Evolutionary conservation across 2,888 invertebrate genomes (phyloP).

Genomic region (Rhingia campestris): DNA sequence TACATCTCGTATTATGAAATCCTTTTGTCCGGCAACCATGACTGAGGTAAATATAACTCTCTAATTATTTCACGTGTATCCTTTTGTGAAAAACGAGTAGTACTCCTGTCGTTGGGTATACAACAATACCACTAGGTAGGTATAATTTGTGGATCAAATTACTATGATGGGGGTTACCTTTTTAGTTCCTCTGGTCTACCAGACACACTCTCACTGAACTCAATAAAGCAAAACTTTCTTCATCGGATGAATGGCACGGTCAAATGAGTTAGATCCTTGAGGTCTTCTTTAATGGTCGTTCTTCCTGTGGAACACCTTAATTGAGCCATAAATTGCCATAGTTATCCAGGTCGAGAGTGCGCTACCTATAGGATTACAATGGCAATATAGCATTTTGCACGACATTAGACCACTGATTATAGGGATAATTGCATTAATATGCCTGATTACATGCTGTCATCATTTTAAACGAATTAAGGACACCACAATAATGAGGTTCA

Average conservation of each 20-base stretch:
- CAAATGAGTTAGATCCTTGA: conserved; percentile 56
- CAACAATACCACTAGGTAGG: conserved; percentile 9
- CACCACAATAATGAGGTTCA: conserved; percentile 33
- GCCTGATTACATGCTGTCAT: conserved; percentile 24
- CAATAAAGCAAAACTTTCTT: conserved; percentile 38
- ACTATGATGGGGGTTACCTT: conserved; percentile 32
- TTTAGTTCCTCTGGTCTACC: conserved; percentile 14
- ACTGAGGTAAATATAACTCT: conserved; percentile 44
- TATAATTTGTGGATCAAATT: conserved; percentile 46
- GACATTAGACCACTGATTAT: conserved; percentile 65
- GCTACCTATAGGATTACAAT: conserved; percentile 32
- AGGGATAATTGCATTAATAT: conserved; percentile 39
- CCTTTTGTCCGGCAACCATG: conserved; percentile 43
- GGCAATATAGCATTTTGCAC: conserved; percentile 61
- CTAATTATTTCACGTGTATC: conserved; percentile 48
- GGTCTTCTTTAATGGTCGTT: conserved; percentile 46
- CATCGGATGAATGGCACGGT: conserved; percentile 51
- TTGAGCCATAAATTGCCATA: conserved; percentile 52
- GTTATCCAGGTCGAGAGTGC: conserved; percentile 36
- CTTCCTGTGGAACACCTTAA: conserved; percentile 53
- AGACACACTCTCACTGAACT: background rate
- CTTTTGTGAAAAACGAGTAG: conserved; percentile 6
- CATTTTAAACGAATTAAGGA: conserved; percentile 59
- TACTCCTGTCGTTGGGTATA: background rate
- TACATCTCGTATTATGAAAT: conserved; percentile 48